A percentile compares a stretch with the other conserved stretches of the same genome.
These are phyloP conservation scores for Agrotis clavis DNA, from an alignment of 2,888 invertebrate genomes.

Conservation along the genomic window DNA sequence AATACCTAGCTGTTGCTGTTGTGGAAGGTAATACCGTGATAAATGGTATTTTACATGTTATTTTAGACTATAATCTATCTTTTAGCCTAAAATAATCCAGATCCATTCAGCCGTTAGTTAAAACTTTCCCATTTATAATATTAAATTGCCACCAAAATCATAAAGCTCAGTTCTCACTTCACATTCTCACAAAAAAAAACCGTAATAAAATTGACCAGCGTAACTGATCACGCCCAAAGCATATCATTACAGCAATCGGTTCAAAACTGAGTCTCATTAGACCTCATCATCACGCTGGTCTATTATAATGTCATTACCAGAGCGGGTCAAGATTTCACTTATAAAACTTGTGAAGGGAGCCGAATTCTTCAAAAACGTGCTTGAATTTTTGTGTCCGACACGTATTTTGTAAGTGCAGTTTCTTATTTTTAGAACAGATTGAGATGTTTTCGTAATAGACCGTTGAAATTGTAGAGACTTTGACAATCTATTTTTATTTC, in stretches of 20 bases:
- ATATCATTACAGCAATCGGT: slow-evolving; percentile 59
- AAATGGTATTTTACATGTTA: no score
- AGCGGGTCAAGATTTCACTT: slow-evolving; percentile 60
- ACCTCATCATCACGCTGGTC: slow-evolving; percentile 45
- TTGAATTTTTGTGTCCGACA: slow-evolving; percentile 51
- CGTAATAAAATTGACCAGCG: slow-evolving; percentile 59
- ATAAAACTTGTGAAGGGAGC: slow-evolving; percentile 44
- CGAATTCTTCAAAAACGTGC: slow-evolving; percentile 58
- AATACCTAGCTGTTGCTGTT: no score
- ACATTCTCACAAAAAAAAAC: slow-evolving; percentile 30
- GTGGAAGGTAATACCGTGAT: no score
- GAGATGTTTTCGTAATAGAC: slow-evolving; percentile 35
- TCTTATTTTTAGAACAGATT: slow-evolving; percentile 51
- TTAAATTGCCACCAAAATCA: no score
- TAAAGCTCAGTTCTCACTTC: background rate
- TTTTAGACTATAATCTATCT: no score
- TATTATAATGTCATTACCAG: slow-evolving; percentile 64
- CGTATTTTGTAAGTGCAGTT: slow-evolving; percentile 50
- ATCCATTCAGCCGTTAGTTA: no score
- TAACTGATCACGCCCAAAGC: slow-evolving; percentile 54
- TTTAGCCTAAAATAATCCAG: no score
- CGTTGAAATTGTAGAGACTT: background rate
- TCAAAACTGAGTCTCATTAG: slow-evolving; percentile 61
- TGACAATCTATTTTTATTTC: background rate
- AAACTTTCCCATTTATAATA: no score